Evolutionary conservation across 1,140 invertebrate genomes (phyloP).

Genomic region (Dreissena rostriformis): DNA sequence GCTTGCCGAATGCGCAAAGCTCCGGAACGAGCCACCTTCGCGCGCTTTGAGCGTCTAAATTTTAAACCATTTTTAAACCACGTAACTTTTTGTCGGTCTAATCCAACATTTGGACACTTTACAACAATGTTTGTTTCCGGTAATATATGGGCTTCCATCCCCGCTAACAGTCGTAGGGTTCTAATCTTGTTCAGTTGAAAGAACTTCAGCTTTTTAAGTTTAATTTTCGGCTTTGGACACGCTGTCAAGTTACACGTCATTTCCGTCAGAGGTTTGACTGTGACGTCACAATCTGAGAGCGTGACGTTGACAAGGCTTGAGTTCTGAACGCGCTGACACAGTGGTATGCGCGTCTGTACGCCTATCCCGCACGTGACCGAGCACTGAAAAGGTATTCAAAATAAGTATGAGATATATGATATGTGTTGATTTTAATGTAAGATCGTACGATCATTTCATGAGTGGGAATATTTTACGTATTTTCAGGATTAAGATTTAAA

Average conservation of each 20-base stretch:
- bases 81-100: conserved; percentile 50
- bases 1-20: conserved; percentile 38
- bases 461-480: too few species aligned
- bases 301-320: conserved; percentile 17
- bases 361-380: conserved; percentile 50
- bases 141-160: conserved; percentile 38
- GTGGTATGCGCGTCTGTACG: background rate
- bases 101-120: conserved; percentile 51
- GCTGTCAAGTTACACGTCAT: conserved; percentile 46
- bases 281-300: conserved; percentile 28
- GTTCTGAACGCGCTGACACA: conserved; percentile 25
- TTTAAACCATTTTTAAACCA: conserved; percentile 54
- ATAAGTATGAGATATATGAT: too few species aligned
- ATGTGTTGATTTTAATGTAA: too few species aligned
- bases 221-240: conserved; percentile 46
- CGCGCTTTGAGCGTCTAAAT: conserved; percentile 46
- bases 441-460: too few species aligned
- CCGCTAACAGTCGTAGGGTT: conserved; percentile 19
- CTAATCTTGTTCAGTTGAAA: conserved; percentile 47
- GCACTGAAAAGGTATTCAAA: conserved; percentile 29
- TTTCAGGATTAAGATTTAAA: too few species aligned
- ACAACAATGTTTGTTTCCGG: conserved; percentile 51
- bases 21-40: conserved; percentile 36
- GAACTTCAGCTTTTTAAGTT: conserved; percentile 33
- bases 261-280: conserved; percentile 48